Evolutionary conservation across 2,797 vertebrate species (phyloP), one percentile per base, ranked within the genome.

Genomic region (Myotis myotis): DNA sequence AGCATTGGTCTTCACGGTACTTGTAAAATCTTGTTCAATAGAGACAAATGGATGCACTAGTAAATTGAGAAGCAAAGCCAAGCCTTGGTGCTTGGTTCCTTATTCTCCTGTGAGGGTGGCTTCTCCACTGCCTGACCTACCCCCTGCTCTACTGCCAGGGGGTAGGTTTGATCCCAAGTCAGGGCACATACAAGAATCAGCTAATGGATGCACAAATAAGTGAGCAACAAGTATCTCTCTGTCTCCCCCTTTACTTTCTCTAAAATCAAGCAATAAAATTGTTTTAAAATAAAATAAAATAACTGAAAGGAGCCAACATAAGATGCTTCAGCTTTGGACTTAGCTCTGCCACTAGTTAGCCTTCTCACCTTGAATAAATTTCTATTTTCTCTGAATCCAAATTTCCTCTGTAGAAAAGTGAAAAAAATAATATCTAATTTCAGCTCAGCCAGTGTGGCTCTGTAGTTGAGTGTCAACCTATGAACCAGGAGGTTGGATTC

Each of bases 361-460:
- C 79, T 92, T 87, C 85, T 85, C 33, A 60, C 74, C 33, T 81
- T 82, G 30, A 30, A 17, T 41, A n/a, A 85, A 25, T n/a, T 57
- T 51, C 41, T 66, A 0, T 80, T 20, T 22, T 91, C 41, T 70
- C 75, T 87, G 66, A 87, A 38, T 23, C 12, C 70, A 70, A 53
- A 85, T 53, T 85, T 82, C 6, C 92, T 66, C 66, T 84, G 81
- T 86, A 47, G n/a, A 81, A 91, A 80, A 68, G 38, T 41, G 5
- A 41, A 55, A 19, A 38, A 38, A 76, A 49, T 87, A 70, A 79
- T 16, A 62, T 4, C 19, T 82, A 10, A 44, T 36, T 60, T 79
- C 25, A 79, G 25, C 57, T 60, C 57, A 60, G 25, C 60, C 13
- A 62, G 28, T 62, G 60, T 62, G 12, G 60, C 28, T 62, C 28